Percentiles rank a stretch among this genome's conserved stretches.
Evolutionary conservation across 2,113 vertebrate genomes (phyloP).

Genomic region (Corynorhinus townsendii): DNA sequence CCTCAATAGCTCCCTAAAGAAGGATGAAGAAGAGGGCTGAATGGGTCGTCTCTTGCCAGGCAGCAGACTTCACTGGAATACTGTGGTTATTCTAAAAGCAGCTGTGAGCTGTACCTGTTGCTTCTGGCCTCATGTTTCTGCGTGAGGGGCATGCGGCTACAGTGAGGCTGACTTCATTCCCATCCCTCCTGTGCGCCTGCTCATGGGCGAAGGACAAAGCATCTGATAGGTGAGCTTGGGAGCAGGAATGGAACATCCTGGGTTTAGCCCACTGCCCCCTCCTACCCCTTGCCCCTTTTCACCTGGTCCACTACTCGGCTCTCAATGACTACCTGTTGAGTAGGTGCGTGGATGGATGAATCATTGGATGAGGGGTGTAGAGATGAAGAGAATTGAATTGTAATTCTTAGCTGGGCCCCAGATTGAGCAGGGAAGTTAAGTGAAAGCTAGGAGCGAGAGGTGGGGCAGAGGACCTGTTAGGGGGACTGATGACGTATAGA

Average conservation of each 20-base stretch:
- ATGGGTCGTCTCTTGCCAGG: neutral
- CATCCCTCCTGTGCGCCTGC: neutral
- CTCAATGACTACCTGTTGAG: neutral
- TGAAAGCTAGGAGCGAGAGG: neutral
- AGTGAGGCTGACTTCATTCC: neutral
- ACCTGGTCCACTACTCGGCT: neutral
- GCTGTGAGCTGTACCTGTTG: neutral
- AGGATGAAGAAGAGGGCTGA: neutral
- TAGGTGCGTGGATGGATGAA: neutral
- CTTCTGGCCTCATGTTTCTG: neutral
- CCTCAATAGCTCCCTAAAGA: neutral
- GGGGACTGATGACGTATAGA: neutral
- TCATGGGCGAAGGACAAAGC: neutral
- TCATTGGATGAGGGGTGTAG: neutral
- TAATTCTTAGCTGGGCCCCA: neutral
- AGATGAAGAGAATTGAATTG: neutral
- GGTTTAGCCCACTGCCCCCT: neutral
- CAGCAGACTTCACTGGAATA: neutral
- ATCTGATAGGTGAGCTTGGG: neutral
- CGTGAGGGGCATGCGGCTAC: neutral
- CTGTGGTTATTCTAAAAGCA: neutral
- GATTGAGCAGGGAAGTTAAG: neutral
- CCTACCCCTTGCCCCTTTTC: neutral
- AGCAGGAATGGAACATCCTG: neutral
- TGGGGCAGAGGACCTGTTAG: neutral